Percentiles rank a stretch among this genome's conserved stretches.
Evolutionary conservation across 2,797 vertebrate species (phyloP).

Genomic region (Oreochromis mossambicus): DNA sequence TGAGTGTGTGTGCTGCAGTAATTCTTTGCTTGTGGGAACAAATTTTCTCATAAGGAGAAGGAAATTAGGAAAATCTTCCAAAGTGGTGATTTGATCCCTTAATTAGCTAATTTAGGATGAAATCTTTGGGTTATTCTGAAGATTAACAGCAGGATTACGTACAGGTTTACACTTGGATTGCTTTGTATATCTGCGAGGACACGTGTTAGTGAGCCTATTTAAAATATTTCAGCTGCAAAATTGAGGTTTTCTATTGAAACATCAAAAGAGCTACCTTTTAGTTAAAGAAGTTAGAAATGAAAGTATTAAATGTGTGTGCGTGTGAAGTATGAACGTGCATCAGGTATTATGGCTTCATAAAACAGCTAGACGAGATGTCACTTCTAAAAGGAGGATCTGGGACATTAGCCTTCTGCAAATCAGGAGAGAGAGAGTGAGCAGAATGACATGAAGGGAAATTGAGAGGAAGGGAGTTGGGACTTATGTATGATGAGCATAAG

Average conservation of each 20-base stretch:
- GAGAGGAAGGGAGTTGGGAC: neutral
- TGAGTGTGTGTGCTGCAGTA: neutral
- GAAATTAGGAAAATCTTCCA: neutral
- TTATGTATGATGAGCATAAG: neutral
- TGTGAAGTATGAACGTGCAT: neutral
- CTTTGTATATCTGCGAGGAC: neutral
- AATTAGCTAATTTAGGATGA: neutral
- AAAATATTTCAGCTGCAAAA: neutral
- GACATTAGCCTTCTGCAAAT: conserved; percentile 6
- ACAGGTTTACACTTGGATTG: neutral
- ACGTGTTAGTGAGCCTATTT: neutral
- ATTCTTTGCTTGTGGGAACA: neutral
- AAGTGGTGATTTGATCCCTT: neutral
- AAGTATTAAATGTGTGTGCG: neutral
- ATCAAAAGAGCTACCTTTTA: neutral
- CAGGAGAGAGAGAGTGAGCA: neutral
- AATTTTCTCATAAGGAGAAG: conserved; percentile 1
- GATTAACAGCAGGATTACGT: neutral
- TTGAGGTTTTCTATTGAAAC: no score
- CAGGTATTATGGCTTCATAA: neutral
- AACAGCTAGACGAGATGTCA: conserved; percentile 20
- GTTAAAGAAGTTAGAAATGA: neutral
- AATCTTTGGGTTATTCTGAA: neutral
- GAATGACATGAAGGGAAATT: neutral
- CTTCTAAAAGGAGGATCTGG: neutral